Percentiles rank a stretch among this genome's conserved stretches.
Conservation (phyloP, 2,888 invertebrate genomes). For the Phlogophora meticulosa region DNA sequence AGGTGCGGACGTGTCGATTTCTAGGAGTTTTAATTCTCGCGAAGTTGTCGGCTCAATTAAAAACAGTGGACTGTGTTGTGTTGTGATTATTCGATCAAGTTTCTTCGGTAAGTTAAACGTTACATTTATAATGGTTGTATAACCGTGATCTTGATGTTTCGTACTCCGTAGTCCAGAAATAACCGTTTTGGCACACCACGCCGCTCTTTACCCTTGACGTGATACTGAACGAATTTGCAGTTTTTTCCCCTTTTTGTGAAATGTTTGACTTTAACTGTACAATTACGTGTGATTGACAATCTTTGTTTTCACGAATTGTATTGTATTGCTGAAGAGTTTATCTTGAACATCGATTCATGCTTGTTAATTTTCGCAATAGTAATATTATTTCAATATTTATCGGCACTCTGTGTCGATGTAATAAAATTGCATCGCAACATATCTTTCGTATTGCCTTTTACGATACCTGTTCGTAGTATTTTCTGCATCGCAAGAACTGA, state of each 20-base stretch:
- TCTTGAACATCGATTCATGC: constrained; percentile 9
- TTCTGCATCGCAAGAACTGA: constrained; percentile 26
- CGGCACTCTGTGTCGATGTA: constrained; percentile 23
- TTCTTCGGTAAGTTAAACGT: constrained; percentile 77
- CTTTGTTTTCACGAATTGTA: constrained; percentile 22
- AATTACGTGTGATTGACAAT: background rate
- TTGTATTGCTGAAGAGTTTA: constrained; percentile 16
- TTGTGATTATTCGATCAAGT: constrained; percentile 77
- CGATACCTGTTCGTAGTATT: constrained; percentile 22
- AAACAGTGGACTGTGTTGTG: constrained; percentile 77
- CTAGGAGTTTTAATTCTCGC: constrained; percentile 54
- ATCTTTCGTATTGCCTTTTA: constrained; percentile 19
- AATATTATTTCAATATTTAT: constrained; percentile 48
- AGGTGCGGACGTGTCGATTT: constrained; percentile 71
- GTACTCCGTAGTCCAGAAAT: constrained; percentile 78
- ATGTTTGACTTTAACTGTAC: constrained; percentile 13
- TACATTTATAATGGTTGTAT: constrained; percentile 55
- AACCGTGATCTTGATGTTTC: constrained; percentile 78
- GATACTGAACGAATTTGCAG: constrained; percentile 60
- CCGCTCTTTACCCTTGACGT: constrained; percentile 80
- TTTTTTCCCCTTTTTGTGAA: constrained; percentile 46
- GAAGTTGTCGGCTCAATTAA: constrained; percentile 66
- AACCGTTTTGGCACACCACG: constrained; percentile 83
- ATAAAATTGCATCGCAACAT: constrained; percentile 36
- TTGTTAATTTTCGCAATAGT: constrained; percentile 33